These are phyloP conservation scores for Rhaphigaster nebulosa DNA, from an alignment of 2,888 invertebrate species.

Conservation along the genomic window DNA sequence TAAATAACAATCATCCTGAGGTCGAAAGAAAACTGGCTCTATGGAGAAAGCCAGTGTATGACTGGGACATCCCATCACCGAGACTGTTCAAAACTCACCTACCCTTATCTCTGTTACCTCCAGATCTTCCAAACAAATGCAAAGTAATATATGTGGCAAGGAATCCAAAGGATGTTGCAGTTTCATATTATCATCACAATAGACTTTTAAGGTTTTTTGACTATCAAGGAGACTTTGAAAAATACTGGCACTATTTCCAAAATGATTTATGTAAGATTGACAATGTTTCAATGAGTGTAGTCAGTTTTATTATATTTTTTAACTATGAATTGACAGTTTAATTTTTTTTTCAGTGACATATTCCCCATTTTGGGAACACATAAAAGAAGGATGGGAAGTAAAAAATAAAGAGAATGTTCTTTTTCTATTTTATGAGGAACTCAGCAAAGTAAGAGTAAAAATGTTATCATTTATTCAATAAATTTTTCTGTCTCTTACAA, in stretches of 20 bases:
- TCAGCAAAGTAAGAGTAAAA: conserved; percentile 74
- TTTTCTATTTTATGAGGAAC: conserved; percentile 85
- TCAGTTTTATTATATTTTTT: not conserved
- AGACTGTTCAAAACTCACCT: conserved; percentile 74
- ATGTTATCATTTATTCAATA: not conserved
- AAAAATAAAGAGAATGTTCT: conserved; percentile 78
- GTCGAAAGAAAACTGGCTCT: conserved; percentile 59
- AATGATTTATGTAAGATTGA: conserved; percentile 70
- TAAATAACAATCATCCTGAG: conserved; percentile 61
- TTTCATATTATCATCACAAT: conserved; percentile 87
- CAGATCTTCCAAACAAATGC: conserved; percentile 71
- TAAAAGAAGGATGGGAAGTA: conserved; percentile 81
- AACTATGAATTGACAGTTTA: not conserved
- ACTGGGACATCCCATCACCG: conserved; percentile 61
- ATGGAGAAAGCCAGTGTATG: conserved; percentile 63
- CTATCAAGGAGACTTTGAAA: conserved; percentile 77
- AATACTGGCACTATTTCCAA: conserved; percentile 79
- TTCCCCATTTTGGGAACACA: conserved; percentile 81
- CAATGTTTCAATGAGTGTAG: not conserved
- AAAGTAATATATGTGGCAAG: conserved; percentile 86
- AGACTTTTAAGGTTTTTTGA: conserved; percentile 78
- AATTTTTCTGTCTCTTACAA: no score
- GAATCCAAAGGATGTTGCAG: conserved; percentile 88
- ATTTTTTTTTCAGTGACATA: conserved; percentile 62
- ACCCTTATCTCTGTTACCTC: conserved; percentile 81